A percentile compares a stretch with the other conserved stretches of the same genome.
phyloP scores from a whole-genome alignment of 2,888 invertebrate genomes.

The Thera britannica region DNA sequence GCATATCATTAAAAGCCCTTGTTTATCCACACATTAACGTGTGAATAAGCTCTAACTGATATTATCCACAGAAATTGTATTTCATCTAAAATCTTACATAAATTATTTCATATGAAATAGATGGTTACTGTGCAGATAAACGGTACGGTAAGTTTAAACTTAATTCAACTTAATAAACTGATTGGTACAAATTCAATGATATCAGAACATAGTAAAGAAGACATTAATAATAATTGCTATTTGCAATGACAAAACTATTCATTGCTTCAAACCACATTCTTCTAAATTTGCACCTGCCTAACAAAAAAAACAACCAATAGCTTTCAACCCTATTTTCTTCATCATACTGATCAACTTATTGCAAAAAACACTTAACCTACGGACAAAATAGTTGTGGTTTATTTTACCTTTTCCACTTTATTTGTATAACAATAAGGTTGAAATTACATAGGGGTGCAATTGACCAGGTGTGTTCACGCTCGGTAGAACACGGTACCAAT shows the following conservation, averaged over 20 bases:
- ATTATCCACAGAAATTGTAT: too few species aligned
- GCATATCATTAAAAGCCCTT: not conserved
- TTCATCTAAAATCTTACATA: too few species aligned
- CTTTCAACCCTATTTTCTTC: slow-evolving; percentile 20
- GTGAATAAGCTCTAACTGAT: too few species aligned
- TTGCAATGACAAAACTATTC: slow-evolving; percentile 7
- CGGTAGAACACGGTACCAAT: slow-evolving; percentile 59
- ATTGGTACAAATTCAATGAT: too few species aligned
- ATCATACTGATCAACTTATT: slow-evolving; percentile 4
- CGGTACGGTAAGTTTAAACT: too few species aligned
- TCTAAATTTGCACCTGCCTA: slow-evolving; percentile 57
- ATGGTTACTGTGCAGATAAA: too few species aligned
- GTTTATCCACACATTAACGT: not conserved
- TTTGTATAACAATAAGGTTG: slow-evolving; percentile 16
- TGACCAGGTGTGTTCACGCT: slow-evolving; percentile 74
- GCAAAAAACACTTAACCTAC: not conserved
- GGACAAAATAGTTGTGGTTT: not conserved
- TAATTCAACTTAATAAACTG: too few species aligned
- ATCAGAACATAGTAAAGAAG: too few species aligned
- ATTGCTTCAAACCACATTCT: slow-evolving; percentile 5
- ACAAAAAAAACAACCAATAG: slow-evolving; percentile 3
- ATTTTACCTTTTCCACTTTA: slow-evolving; percentile 26
- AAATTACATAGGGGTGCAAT: slow-evolving; percentile 29
- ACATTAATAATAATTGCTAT: not conserved
- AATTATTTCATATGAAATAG: too few species aligned